Evolutionary conservation across 2,888 invertebrate species (phyloP), one percentile per base, ranked within the genome.

Genomic region (Chloroclysta siterata): DNA sequence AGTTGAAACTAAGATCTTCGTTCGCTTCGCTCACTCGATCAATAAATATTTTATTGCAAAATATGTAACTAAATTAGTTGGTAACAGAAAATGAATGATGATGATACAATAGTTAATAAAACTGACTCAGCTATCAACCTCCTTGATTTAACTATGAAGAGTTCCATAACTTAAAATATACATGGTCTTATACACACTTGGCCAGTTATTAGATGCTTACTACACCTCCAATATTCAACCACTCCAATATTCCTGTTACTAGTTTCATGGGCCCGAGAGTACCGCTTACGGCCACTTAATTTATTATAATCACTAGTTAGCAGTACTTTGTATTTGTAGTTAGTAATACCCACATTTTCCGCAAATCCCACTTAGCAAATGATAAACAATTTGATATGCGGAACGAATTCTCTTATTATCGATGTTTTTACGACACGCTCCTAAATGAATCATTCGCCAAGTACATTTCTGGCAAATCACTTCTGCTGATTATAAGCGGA

Each of bases 371-470:
- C 57, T 65, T 57, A 60, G 60, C 56, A 50, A 53, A 65, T 60
- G 57, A 65, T 60, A 65, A 65, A 57, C 60, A 57, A 53, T 65
- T 65, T 57, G 44, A 39, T 65, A 65, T 60, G 60, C 57, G 53
- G n/a, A 60, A 60, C 44, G 53, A 57, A 56, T 44, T 33, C 57
- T 22, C 14, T 46, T 47, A 15, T 33, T 41, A 50, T 56, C 46
- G 60, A 60, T 52, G 44, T 60, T 60, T 57, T 60, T 65, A 60
- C 53, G 56, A 53, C 39, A 51, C 46, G 14, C 51, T 53, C 39
- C 46, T 46, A 53, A 57, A 52, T n/a, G 17, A 53, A 55, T 15
- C 41, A 55, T 42, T 47, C 39, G 41, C 44, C 52, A 60, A 58
- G 52, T 48, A 41, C 41, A 44, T 51, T 47, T 63, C 42, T 53